Base-by-base conservation (phyloP, 2,888 invertebrate species). In the Epistrophe grossulariae region DNA sequence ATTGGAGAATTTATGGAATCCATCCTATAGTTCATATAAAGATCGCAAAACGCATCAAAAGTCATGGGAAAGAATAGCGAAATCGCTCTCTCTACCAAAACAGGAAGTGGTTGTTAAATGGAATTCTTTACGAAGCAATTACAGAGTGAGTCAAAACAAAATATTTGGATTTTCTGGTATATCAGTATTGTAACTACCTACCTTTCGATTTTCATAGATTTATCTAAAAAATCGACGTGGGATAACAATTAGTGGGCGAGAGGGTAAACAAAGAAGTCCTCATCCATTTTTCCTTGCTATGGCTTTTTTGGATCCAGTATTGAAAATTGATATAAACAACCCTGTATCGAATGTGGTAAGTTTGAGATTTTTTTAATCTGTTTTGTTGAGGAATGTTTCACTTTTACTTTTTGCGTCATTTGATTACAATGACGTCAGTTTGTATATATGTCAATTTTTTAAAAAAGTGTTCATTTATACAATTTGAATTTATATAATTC, bases 71-170 rank as follows among this genome's bases (percentile, higher is more conserved):
- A 38, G 11, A 5, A 38, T 59, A 17, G 11, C 24, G 0, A n/a
- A 59, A 38, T n/a, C 59, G 4, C 35, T 59, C 5, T 38, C 35
- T 4, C 11, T 59, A 0, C 59, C 59, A 35, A 59, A 59, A 17
- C 35, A 59, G 15, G 59, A 59, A 59, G 35, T 59, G 4, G 35
- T 59, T 35, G 35, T 59, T 5, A 59, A 59, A 59, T 59, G 59
- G 59, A 59, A 59, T 59, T 59, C 59, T 11, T 38, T 59, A 3
- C 59, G 59, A 38, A 59, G 59, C 17, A 59, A 59, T 38, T 59
- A 59, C 35, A 59, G 59, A 17, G 59, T 59, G 17, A 59, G 35
- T 59, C 15, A 4, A 10, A 48, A 19, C 0, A 11, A 2, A 0
- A 0, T 43, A 6, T 43, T 3, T 2, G 24, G 24, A 24, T 24